phyloP scores from a whole-genome alignment of 2,113 vertebrate species.

The Eonycteris spelaea region DNA sequence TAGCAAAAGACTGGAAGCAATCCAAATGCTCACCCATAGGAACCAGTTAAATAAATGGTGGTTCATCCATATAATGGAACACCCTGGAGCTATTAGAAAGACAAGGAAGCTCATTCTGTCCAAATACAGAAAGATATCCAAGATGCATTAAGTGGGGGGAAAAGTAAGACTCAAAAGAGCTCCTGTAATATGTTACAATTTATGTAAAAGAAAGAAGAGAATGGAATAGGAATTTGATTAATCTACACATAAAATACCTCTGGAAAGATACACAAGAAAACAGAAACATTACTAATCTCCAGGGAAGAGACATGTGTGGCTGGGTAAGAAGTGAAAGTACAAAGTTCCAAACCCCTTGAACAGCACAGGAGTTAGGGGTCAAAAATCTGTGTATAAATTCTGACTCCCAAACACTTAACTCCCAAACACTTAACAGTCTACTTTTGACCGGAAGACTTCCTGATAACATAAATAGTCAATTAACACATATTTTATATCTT shows the following conservation, averaged over 20 bases:
- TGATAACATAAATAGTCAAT: background rate
- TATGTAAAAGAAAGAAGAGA: background rate
- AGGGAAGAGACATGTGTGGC: background rate
- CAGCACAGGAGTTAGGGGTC: background rate
- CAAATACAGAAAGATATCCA: background rate
- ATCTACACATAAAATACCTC: background rate
- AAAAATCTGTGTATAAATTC: background rate
- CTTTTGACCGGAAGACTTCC: background rate
- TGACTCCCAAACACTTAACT: background rate
- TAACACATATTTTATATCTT: background rate
- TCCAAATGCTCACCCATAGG: background rate
- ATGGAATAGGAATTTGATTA: background rate
- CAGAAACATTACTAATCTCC: background rate
- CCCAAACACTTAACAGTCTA: background rate
- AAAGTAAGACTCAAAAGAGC: background rate
- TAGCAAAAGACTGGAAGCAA: background rate
- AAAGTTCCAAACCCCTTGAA: background rate
- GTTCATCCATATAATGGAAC: background rate
- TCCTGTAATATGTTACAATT: background rate
- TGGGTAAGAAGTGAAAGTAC: background rate
- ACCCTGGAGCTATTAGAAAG: background rate
- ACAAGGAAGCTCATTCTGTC: background rate
- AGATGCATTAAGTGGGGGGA: background rate
- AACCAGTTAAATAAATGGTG: background rate
- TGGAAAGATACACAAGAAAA: constrained; percentile 1